Evolutionary conservation across 1,140 invertebrate species (phyloP).

Genomic region (Hyposmocoma kahamanoa): DNA sequence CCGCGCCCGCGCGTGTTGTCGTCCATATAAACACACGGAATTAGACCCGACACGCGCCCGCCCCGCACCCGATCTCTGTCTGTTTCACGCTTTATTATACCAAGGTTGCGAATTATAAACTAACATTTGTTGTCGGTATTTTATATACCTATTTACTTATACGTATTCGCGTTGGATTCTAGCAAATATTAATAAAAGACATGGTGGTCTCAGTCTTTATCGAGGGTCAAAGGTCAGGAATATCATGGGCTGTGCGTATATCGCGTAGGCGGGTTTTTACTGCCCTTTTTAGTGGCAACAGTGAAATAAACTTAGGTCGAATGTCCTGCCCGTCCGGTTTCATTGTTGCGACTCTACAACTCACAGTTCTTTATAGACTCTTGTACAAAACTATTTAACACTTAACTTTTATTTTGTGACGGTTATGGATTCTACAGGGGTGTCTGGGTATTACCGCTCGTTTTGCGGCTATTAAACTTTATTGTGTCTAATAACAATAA

Average conservation of each 20-base stretch:
- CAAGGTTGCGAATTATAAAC: no score
- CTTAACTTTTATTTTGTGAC: conserved; percentile 36
- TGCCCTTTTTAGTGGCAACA: conserved; percentile 47
- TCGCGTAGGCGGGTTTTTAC: conserved; percentile 63
- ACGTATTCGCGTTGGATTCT: no score
- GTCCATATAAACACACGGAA: no score
- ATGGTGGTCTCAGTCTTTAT: conserved; percentile 29
- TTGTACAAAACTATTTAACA: conserved; percentile 50
- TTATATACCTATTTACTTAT: no score
- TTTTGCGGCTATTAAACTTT: no score
- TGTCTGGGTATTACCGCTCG: background rate
- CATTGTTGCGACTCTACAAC: conserved; percentile 43
- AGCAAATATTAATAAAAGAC: no score
- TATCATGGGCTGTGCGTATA: conserved; percentile 51
- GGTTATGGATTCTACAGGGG: conserved; percentile 4
- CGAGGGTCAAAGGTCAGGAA: conserved; percentile 53
- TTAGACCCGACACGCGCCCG: no score
- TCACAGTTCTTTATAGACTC: conserved; percentile 45
- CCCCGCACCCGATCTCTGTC: no score
- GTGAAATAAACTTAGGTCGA: conserved; percentile 51
- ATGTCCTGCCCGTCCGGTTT: conserved; percentile 46
- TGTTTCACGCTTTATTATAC: no score
- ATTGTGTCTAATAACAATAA: no score
- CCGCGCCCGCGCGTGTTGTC: no score
- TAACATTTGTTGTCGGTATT: no score